These are phyloP conservation scores for Trichonephila inaurata DNA, from an alignment of 1,140 invertebrate genomes.

Conservation along the genomic window DNA sequence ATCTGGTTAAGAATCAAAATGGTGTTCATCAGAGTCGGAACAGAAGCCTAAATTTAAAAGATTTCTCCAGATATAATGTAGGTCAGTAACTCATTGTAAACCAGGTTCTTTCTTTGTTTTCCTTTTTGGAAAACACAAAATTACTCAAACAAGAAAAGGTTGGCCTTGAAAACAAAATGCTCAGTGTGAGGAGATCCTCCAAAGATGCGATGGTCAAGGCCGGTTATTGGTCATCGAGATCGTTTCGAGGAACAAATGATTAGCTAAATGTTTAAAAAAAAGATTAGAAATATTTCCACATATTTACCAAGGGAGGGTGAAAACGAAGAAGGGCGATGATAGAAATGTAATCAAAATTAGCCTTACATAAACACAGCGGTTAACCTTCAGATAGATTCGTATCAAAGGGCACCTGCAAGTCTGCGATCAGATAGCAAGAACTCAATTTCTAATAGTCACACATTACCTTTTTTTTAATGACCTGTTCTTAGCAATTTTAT, in stretches of 20 bases:
- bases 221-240: constrained; percentile 17
- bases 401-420: background rate
- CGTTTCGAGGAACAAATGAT: background rate
- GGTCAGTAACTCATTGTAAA: constrained; percentile 40
- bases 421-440: too few relatives aligned
- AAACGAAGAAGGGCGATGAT: background rate
- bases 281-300: background rate
- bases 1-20: constrained; percentile 20
- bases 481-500: too few relatives aligned
- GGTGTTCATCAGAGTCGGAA: background rate
- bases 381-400: constrained; percentile 4
- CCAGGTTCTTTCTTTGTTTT: background rate
- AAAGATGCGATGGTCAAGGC: background rate
- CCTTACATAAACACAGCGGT: background rate
- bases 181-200: too few relatives aligned
- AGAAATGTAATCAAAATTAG: background rate
- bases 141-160: background rate
- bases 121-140: background rate
- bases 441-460: too few relatives aligned
- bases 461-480: too few relatives aligned
- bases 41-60: constrained; percentile 35
- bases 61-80: constrained; percentile 1
- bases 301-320: background rate
- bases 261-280: background rate
- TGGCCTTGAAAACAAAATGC: background rate